Evolutionary conservation across 2,888 invertebrate species (phyloP).

Genomic region (Hipparchia sbordonii): DNA sequence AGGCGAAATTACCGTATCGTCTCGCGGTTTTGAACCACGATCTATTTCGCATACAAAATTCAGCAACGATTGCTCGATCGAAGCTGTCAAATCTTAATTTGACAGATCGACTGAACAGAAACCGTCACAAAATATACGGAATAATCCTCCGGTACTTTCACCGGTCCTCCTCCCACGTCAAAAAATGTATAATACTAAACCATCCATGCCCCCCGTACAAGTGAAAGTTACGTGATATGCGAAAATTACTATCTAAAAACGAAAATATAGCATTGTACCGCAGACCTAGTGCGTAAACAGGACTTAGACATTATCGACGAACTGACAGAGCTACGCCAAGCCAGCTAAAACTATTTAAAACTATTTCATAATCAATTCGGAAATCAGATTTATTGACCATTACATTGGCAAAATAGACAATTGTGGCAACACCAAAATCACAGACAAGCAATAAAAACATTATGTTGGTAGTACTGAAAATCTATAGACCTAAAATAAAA

Average conservation of each 20-base stretch:
- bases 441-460: not conserved
- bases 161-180: slow-evolving; percentile 43
- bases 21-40: slow-evolving; percentile 22
- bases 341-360: not conserved
- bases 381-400: not conserved
- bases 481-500: not conserved
- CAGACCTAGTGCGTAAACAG: not conserved
- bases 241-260: slow-evolving; percentile 69
- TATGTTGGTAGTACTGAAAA: not conserved
- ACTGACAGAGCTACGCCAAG: not conserved
- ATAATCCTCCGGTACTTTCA: not conserved
- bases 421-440: not conserved
- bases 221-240: slow-evolving; percentile 67
- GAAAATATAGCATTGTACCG: slow-evolving; percentile 44
- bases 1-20: not conserved
- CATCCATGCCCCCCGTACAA: slow-evolving; percentile 61
- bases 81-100: slow-evolving; percentile 17
- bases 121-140: not conserved
- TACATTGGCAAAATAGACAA: not conserved
- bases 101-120: not conserved
- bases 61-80: not conserved
- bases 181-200: slow-evolving; percentile 51
- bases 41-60: not conserved
- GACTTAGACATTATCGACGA: not conserved
- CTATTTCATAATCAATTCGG: not conserved